A percentile compares a stretch with the other conserved stretches of the same genome.
Evolutionary conservation across 2,113 vertebrate genomes (phyloP).

Genomic region (Rhagologus leucostigma): DNA sequence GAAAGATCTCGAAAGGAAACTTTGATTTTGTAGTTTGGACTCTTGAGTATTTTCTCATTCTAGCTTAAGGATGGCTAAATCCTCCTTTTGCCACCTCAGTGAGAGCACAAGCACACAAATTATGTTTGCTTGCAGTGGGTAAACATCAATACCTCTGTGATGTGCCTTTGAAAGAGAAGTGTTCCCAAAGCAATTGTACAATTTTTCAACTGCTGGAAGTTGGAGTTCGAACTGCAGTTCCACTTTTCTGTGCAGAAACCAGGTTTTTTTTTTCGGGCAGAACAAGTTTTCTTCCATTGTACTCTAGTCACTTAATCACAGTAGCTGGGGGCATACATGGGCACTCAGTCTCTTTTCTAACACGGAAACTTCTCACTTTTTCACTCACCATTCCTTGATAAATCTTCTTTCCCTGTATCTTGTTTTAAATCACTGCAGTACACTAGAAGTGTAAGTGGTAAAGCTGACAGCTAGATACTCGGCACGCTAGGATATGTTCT

Average conservation of each 20-base stretch:
- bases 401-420: background rate
- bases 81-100: background rate
- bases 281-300: background rate
- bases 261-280: rapidly evolving
- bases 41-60: background rate
- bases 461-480: rapidly evolving
- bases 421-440: background rate
- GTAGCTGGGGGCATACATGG: rapidly evolving
- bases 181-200: background rate
- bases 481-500: background rate
- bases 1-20: background rate
- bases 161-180: background rate
- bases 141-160: background rate
- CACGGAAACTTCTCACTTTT: background rate
- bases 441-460: background rate
- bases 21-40: background rate
- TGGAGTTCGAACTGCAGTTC: background rate
- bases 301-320: background rate
- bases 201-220: background rate
- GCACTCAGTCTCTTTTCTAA: background rate
- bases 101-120: background rate
- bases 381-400: background rate
- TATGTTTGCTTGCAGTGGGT: rapidly evolving
- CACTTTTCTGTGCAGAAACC: background rate
- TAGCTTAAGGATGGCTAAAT: background rate